A percentile compares a stretch with the other conserved stretches of the same genome.
Evolutionary conservation across 2,113 vertebrate genomes (phyloP).

Genomic region (Oxygymnocypris stewartii): DNA sequence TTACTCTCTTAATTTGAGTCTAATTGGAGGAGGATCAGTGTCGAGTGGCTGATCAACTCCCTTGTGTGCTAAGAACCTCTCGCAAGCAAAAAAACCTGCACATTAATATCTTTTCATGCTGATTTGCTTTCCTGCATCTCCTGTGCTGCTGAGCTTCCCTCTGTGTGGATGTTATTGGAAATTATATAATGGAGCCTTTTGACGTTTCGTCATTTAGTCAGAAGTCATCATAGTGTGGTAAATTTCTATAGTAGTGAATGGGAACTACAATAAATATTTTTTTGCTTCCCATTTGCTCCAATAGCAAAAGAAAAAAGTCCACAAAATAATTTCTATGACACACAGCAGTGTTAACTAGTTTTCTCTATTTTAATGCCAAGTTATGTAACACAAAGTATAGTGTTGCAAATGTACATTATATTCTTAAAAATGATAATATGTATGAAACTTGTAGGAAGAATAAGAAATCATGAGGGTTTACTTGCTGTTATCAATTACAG

Average conservation of each 20-base stretch:
- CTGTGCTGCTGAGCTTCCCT: neutral
- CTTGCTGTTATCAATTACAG: neutral
- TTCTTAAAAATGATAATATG: too few species aligned
- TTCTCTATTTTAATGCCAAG: neutral
- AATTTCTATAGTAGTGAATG: neutral
- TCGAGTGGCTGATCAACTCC: constrained; percentile 18
- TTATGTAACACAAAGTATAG: too few species aligned
- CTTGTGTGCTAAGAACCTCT: constrained; percentile 6
- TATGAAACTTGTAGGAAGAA: too few species aligned
- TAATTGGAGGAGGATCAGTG: constrained; percentile 14
- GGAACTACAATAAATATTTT: neutral
- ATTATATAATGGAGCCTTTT: neutral
- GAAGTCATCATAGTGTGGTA: neutral
- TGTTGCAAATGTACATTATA: too few species aligned
- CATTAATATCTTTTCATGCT: neutral
- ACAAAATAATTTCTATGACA: neutral
- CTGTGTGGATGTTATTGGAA: neutral
- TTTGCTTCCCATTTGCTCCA: neutral
- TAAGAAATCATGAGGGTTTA: neutral
- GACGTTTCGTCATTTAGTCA: neutral
- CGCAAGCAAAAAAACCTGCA: neutral
- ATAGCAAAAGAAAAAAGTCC: neutral
- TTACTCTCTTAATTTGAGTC: constrained; percentile 12
- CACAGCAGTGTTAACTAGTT: neutral
- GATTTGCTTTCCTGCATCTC: neutral